phyloP scores from a whole-genome alignment of 1,140 invertebrate genomes.

The Brachionus rubens region DNA sequence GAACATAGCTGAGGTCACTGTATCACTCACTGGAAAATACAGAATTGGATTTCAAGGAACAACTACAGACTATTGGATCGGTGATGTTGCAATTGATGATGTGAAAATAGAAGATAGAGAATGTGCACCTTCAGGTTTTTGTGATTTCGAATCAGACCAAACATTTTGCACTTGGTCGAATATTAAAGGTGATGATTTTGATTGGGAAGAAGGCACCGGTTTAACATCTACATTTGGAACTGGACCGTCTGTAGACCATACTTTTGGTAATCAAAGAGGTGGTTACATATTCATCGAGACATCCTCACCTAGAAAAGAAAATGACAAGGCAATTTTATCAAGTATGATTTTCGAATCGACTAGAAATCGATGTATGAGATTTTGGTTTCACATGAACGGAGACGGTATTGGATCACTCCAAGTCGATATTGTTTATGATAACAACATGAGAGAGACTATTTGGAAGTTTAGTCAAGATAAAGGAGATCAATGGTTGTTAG shows the following conservation, averaged over 20 bases:
- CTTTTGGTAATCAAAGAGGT: conserved; percentile 53
- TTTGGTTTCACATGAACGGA: conserved; percentile 57
- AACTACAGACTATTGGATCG: neutral
- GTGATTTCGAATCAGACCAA: conserved; percentile 51
- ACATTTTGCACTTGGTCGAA: conserved; percentile 62
- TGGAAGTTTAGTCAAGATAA: neutral
- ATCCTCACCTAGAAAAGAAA: conserved; percentile 48
- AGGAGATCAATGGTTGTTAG: conserved; percentile 36
- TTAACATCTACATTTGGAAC: conserved; percentile 50
- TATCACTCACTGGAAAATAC: neutral
- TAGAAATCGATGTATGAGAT: neutral
- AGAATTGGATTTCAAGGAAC: conserved; percentile 18
- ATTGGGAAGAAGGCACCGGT: conserved; percentile 52
- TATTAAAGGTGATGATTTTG: conserved; percentile 51
- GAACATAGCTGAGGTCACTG: conserved; percentile 26
- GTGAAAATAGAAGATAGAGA: conserved; percentile 1
- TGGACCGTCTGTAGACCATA: conserved; percentile 66
- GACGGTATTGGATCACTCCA: conserved; percentile 51
- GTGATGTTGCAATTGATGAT: conserved; percentile 42
- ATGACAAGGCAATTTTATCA: conserved; percentile 54
- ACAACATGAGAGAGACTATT: neutral
- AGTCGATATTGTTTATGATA: conserved; percentile 48
- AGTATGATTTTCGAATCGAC: conserved; percentile 49
- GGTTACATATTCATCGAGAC: conserved; percentile 52
- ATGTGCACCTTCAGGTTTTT: conserved; percentile 14